Evolutionary conservation across 2,888 invertebrate genomes (phyloP).

Genomic region (Ophioninae sp.): DNA sequence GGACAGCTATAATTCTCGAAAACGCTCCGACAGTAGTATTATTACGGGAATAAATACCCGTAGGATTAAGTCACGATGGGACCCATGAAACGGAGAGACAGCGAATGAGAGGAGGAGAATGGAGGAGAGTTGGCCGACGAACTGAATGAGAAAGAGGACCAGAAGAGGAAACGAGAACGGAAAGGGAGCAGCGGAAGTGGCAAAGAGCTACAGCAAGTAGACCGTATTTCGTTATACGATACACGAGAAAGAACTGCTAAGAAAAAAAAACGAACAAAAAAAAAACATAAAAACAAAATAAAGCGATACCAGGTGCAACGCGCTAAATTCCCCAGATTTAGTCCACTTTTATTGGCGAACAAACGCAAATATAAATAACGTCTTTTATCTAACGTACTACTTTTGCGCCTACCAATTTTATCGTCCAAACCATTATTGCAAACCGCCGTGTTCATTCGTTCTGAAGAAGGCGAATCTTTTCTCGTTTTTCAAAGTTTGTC

Average conservation of each 20-base stretch:
- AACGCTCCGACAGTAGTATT: conserved; percentile 80
- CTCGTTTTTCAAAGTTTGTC: too few species aligned
- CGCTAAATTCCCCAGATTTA: conserved; percentile 49
- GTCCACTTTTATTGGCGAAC: conserved; percentile 49
- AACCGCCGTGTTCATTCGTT: too few species aligned
- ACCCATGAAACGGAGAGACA: conserved; percentile 67
- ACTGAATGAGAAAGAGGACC: conserved; percentile 40
- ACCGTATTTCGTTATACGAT: conserved; percentile 55
- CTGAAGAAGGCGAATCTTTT: too few species aligned
- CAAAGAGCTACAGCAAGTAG: conserved; percentile 51
- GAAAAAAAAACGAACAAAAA: conserved; percentile 44
- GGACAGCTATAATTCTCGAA: conserved; percentile 81
- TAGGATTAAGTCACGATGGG: conserved; percentile 75
- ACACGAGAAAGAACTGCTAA: conserved; percentile 24
- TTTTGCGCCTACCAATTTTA: not conserved
- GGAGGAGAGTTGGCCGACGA: conserved; percentile 38
- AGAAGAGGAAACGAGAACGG: conserved; percentile 60
- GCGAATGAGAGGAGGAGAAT: conserved; percentile 54
- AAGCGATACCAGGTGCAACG: conserved; percentile 61
- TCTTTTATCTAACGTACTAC: conserved; percentile 1
- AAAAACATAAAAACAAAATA: too few species aligned
- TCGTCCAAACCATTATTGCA: not conserved
- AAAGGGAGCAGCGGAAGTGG: conserved; percentile 32
- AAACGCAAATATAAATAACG: conserved; percentile 45
- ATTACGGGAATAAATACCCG: conserved; percentile 80